A percentile compares a stretch with the other conserved stretches of the same genome.
Conservation (phyloP, 2,888 invertebrate genomes). For the Drosophila rubida region DNA sequence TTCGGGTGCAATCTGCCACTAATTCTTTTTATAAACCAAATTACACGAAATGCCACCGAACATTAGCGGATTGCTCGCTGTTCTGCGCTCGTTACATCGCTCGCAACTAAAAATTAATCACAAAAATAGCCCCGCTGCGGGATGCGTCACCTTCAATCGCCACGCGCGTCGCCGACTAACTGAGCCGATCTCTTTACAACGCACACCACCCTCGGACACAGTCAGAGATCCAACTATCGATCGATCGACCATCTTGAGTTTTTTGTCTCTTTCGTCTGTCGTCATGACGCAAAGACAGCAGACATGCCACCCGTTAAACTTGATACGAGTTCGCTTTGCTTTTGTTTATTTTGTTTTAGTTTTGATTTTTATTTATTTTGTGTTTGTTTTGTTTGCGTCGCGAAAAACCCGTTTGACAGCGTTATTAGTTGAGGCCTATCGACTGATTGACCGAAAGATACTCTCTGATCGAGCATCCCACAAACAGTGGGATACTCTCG, state of each 20-base stretch:
- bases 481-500: too few relatives aligned
- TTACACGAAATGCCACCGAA: slow-evolving; percentile 18
- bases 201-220: slow-evolving; percentile 16
- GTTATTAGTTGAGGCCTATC: slow-evolving; percentile 36
- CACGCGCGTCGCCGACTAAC: slow-evolving; percentile 48
- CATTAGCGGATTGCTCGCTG: slow-evolving; percentile 3
- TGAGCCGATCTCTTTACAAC: slow-evolving; percentile 53
- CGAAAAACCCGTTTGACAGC: slow-evolving; percentile 62
- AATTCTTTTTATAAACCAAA: neutral
- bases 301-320: slow-evolving; percentile 30
- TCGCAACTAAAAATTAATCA: slow-evolving; percentile 32
- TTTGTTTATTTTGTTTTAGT: slow-evolving; percentile 35
- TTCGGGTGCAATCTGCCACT: slow-evolving; percentile 4
- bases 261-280: slow-evolving; percentile 35
- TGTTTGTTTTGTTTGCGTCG: neutral
- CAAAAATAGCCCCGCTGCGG: slow-evolving; percentile 57
- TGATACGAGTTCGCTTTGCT: slow-evolving; percentile 36
- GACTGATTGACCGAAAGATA: neutral
- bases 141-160: slow-evolving; percentile 57
- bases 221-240: slow-evolving; percentile 23
- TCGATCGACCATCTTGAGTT: slow-evolving; percentile 24
- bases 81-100: slow-evolving; percentile 17
- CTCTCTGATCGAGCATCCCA: neutral
- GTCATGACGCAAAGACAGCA: slow-evolving; percentile 15
- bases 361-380: slow-evolving; percentile 8